Base-by-base conservation (phyloP, 1,140 invertebrate species). In the Aphaenogaster floridana region DNA sequence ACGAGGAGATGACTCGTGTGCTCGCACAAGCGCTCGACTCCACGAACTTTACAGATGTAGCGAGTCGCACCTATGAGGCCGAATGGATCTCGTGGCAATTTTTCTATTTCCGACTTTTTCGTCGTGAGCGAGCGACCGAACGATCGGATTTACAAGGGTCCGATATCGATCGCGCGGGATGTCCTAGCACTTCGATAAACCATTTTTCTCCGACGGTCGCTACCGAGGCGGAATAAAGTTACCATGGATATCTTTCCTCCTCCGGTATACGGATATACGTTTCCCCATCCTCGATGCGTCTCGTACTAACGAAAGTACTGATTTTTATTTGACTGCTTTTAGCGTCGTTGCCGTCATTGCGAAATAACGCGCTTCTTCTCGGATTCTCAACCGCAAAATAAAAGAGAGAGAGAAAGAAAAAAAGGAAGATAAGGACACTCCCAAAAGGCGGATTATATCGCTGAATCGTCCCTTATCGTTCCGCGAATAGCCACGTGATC, bases 401-500 rank as follows among this genome's bases (percentile, higher is more conserved):
- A 64, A 39, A 36, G 34, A 1, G 1, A 59, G 4, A 17, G n/a
- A 21, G 11, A 52, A 9, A 42, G 8, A 66, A 59, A 34, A 64
- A 13, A 2, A 17, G 15, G 0, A 42, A n/a, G 52, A 77, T 79
- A 54, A 64, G 50, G 17, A 39, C 48, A 69, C 39, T 48, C 45
- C 69, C 68, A 36, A 83, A 74, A 69, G 39, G 71, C 64, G 54
- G 39, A 21, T 52, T 86, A 79, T 83, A 54, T 72, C 39, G 57
- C 63, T 79, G 79, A 91, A 89, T 88, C 87, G 86, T 79, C 77
- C 89, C 89, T 91, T 91, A 91, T 90, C 90, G 89, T 88, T 83
- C 52, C 63, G 77, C 89, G 87, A 90, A 91, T 86, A 63, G 87
- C 78, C 90, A 86, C 87, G 83, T 89, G 91, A 93, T 93, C 92